Evolutionary conservation across 2,797 vertebrate species (phyloP).

Genomic region (Vultur gryphus): DNA sequence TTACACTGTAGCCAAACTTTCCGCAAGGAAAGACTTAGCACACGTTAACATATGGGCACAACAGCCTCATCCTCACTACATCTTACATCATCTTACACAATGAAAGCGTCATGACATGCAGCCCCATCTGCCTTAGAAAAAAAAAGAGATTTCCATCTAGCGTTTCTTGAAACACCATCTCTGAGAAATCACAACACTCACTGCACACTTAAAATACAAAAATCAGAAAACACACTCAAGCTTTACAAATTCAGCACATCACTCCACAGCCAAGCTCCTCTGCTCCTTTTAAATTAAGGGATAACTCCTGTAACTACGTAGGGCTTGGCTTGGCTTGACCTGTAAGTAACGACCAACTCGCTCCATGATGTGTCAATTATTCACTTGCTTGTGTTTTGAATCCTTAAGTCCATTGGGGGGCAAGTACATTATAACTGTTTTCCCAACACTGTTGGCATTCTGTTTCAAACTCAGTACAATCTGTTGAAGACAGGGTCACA

Average conservation of each 20-base stretch:
- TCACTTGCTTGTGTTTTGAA: neutral
- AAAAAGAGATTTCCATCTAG: neutral
- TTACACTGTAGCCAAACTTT: neutral
- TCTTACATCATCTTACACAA: neutral
- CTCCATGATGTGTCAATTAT: neutral
- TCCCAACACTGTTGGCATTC: neutral
- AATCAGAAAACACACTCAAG: neutral
- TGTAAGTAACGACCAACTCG: fast-evolving
- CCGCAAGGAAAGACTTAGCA: neutral
- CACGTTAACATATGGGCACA: fast-evolving
- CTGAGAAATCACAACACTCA: neutral
- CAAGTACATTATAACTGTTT: neutral
- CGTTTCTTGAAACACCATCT: neutral
- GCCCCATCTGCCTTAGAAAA: neutral
- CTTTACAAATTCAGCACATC: neutral
- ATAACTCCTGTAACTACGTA: neutral
- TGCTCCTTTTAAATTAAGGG: neutral
- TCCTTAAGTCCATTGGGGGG: neutral
- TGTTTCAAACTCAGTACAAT: neutral
- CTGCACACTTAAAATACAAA: neutral
- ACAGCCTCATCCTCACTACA: neutral
- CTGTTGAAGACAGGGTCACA: neutral
- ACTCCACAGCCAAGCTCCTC: neutral
- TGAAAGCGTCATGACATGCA: neutral
- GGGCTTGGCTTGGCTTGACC: neutral